A percentile compares a stretch with the other conserved stretches of the same genome.
Evolutionary conservation across 2,888 invertebrate species (phyloP).

Genomic region (Limenitis camilla): DNA sequence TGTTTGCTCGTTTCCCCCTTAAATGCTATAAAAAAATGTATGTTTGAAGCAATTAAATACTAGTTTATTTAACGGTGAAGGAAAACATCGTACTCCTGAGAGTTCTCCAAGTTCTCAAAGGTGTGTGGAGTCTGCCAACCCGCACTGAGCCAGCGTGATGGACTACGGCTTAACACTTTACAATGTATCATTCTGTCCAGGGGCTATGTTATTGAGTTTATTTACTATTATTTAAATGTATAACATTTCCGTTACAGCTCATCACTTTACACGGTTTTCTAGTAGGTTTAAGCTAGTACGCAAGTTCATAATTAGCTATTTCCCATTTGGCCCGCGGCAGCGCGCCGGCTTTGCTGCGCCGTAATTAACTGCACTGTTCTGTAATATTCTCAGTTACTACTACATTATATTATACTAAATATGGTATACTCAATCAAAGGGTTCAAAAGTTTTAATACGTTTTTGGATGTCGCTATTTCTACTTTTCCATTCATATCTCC

Average conservation of each 20-base stretch:
- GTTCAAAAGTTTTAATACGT: slow-evolving; percentile 11
- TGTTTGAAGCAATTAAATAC: no score
- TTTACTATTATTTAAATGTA: neutral
- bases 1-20: no score
- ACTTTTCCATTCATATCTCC: slow-evolving; percentile 1
- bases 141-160: no score
- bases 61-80: no score
- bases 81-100: no score
- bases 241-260: slow-evolving; percentile 23
- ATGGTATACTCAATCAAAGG: slow-evolving; percentile 15
- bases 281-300: slow-evolving; percentile 55
- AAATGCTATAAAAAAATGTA: no score
- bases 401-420: slow-evolving; percentile 16
- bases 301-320: slow-evolving; percentile 72
- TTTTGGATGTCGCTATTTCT: slow-evolving; percentile 2
- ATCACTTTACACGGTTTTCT: slow-evolving; percentile 27
- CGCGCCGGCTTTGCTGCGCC: slow-evolving; percentile 52
- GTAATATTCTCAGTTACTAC: slow-evolving; percentile 24
- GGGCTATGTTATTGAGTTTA: neutral
- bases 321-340: slow-evolving; percentile 64
- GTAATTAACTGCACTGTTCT: slow-evolving; percentile 61
- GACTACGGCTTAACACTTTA: no score
- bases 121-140: no score
- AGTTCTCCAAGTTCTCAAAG: no score
- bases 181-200: no score